Conservation (phyloP, 2,888 invertebrate species). For the Drosophila buzzatii region DNA sequence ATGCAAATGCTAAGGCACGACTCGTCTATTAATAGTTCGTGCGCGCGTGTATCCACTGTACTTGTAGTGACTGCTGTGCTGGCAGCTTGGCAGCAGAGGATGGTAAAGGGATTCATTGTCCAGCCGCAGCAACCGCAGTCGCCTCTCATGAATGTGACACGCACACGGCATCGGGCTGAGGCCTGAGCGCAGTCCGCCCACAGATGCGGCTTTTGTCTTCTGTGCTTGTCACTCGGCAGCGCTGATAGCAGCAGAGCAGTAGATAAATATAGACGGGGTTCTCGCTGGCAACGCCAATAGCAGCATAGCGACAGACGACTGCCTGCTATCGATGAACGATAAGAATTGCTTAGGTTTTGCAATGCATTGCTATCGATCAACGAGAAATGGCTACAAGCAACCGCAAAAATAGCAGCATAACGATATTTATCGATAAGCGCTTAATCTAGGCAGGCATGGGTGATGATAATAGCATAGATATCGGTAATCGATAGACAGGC, state of each 20-base stretch:
- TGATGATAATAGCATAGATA: not conserved
- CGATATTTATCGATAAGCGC: not conserved
- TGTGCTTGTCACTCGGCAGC: slow-evolving; percentile 8
- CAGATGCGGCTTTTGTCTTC: slow-evolving; percentile 27
- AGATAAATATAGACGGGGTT: not conserved
- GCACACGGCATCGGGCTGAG: slow-evolving; percentile 15
- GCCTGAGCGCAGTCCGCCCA: not conserved
- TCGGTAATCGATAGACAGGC: not conserved
- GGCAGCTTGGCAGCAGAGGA: not conserved
- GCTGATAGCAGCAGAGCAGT: not conserved
- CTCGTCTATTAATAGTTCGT: not conserved
- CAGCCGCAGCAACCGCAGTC: slow-evolving; percentile 47
- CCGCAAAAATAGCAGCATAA: not conserved
- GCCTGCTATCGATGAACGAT: not conserved
- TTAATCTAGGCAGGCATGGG: not conserved
- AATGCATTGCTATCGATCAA: too few species aligned
- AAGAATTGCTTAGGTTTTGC: too few species aligned
- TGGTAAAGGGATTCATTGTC: slow-evolving; percentile 25
- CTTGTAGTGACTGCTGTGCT: not conserved
- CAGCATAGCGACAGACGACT: not conserved
- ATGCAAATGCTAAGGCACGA: slow-evolving; percentile 8
- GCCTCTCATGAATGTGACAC: slow-evolving; percentile 41
- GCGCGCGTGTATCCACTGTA: slow-evolving; percentile 27
- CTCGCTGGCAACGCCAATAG: not conserved
- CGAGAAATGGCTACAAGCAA: too few species aligned